Percentiles rank a stretch among this genome's conserved stretches.
These are phyloP conservation scores for Pipistrellus kuhlii DNA, from an alignment of 2,797 vertebrate species.

Conservation along the genomic window DNA sequence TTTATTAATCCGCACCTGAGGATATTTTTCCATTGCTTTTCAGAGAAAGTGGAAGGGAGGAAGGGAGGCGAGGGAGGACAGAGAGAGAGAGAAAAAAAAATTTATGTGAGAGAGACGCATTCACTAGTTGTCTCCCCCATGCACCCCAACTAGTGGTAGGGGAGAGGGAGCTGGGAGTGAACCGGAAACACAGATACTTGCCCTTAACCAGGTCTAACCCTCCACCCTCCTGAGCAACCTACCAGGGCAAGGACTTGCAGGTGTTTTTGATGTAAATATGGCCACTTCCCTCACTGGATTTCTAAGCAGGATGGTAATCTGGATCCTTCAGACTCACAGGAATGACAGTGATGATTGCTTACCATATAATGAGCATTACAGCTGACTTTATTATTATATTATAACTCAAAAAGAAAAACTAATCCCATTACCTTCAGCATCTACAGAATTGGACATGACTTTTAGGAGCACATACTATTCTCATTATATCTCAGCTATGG, in stretches of 20 bases:
- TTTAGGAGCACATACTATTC: not conserved
- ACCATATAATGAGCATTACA: not conserved
- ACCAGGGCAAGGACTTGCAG: not conserved
- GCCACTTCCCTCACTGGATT: not conserved
- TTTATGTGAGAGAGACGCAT: too few species aligned
- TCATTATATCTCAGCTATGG: not conserved
- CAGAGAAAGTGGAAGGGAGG: too few species aligned
- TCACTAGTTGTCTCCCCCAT: too few species aligned
- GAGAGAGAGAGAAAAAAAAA: too few species aligned
- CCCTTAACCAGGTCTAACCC: too few species aligned
- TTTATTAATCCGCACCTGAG: too few species aligned
- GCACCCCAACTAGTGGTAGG: too few species aligned
- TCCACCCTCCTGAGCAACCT: too few species aligned
- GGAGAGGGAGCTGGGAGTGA: too few species aligned
- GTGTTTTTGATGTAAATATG: slow-evolving; percentile 33
- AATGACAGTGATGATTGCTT: not conserved
- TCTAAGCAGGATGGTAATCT: not conserved
- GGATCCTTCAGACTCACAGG: not conserved
- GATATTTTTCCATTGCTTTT: too few species aligned
- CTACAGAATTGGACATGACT: not conserved
- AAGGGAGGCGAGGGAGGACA: too few species aligned
- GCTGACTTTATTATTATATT: not conserved
- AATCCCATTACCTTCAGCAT: not conserved
- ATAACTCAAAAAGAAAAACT: not conserved
- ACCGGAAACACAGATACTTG: too few species aligned